Evolutionary conservation across 2,888 invertebrate genomes (phyloP).

Genomic region (Plagodis dolabraria): DNA sequence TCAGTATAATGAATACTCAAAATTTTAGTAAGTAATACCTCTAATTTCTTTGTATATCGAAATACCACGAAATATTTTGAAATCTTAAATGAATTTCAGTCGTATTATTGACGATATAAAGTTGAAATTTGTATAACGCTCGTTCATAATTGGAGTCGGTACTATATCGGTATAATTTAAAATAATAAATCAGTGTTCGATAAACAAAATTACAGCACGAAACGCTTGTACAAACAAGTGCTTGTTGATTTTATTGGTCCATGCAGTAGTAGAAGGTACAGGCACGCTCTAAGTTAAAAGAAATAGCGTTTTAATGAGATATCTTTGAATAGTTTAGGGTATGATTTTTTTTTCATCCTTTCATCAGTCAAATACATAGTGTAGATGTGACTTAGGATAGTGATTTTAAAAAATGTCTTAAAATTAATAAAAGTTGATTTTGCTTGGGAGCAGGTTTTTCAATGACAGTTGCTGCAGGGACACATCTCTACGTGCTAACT

Average conservation of each 20-base stretch:
- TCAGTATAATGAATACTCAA: slow-evolving; percentile 33
- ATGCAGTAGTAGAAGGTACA: slow-evolving; percentile 9
- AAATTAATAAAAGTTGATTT: too few species aligned
- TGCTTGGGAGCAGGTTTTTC: too few species aligned
- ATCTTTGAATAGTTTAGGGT: too few species aligned
- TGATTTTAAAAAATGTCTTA: too few species aligned
- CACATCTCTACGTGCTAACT: too few species aligned
- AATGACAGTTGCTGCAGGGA: too few species aligned
- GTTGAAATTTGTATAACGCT: neutral
- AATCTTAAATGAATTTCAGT: neutral
- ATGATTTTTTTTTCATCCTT: neutral
- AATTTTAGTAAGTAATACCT: slow-evolving; percentile 35
- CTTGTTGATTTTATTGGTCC: slow-evolving; percentile 44
- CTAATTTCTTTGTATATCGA: slow-evolving; percentile 40
- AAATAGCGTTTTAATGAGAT: neutral
- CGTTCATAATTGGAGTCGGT: slow-evolving; percentile 8
- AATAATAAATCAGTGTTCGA: slow-evolving; percentile 53
- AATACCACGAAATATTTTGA: slow-evolving; percentile 14
- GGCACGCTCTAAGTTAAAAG: neutral
- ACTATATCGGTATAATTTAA: slow-evolving; percentile 47
- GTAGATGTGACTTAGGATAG: too few species aligned
- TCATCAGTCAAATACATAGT: too few species aligned
- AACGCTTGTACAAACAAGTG: slow-evolving; percentile 47
- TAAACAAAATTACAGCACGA: slow-evolving; percentile 51
- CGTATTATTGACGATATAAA: neutral